Evolutionary conservation across 2,113 vertebrate genomes (phyloP).

Genomic region (Picathartes gymnocephalus): DNA sequence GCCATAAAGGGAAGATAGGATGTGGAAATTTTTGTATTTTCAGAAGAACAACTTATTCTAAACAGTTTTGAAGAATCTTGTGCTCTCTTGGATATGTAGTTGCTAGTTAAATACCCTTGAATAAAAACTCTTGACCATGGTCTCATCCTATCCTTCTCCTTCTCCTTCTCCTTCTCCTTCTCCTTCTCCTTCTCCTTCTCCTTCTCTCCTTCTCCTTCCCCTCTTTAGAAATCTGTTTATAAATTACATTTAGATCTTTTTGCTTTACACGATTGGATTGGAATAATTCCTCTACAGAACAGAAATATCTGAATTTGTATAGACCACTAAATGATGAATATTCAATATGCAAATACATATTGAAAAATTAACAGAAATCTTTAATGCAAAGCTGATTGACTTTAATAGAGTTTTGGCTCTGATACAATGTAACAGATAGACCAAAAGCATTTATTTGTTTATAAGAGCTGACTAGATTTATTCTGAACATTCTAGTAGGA

Average conservation of each 20-base stretch:
- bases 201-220: not conserved
- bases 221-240: not conserved
- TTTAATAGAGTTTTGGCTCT: not conserved
- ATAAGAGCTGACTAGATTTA: not conserved
- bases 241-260: not conserved
- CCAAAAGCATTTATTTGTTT: not conserved
- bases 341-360: not conserved
- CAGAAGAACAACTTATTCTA: not conserved
- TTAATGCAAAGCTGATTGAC: not conserved
- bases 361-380: not conserved
- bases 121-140: not conserved
- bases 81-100: not conserved
- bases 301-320: not conserved
- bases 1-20: not conserved
- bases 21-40: not conserved
- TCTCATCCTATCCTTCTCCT: not conserved
- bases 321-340: not conserved
- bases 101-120: not conserved
- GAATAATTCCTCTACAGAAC: not conserved
- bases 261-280: not conserved
- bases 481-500: not conserved
- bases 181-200: accelerated
- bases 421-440: not conserved
- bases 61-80: not conserved
- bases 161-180: no score